Percentiles rank a stretch among this genome's conserved stretches.
Evolutionary conservation across 2,797 vertebrate species (phyloP).

Genomic region (Scyliorhinus canicula): DNA sequence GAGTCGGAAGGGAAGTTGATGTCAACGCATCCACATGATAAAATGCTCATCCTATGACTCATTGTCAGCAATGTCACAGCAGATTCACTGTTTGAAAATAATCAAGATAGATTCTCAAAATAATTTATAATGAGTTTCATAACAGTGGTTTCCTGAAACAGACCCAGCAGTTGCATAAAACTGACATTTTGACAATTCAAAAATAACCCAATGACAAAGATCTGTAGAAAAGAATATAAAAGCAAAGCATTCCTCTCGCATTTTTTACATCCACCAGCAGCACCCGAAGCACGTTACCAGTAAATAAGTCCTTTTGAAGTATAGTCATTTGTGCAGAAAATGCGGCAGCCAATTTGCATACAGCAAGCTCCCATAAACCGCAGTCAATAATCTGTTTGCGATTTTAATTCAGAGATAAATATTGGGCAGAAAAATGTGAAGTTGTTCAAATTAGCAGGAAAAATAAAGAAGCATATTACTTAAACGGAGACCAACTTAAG

Average conservation of each 20-base stretch:
- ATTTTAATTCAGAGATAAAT: background rate
- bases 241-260: background rate
- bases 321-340: too few relatives aligned
- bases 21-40: background rate
- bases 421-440: background rate
- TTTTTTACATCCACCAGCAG: too few relatives aligned
- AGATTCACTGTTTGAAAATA: background rate
- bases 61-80: background rate
- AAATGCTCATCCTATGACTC: background rate
- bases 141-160: background rate
- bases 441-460: background rate
- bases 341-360: too few relatives aligned
- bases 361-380: too few relatives aligned
- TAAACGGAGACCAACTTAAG: too few relatives aligned
- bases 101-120: background rate
- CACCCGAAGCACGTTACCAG: too few relatives aligned
- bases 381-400: background rate
- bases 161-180: background rate
- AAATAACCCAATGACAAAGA: background rate
- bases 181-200: background rate
- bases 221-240: background rate
- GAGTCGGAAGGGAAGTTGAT: background rate
- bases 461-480: too few relatives aligned
- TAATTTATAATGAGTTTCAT: background rate
- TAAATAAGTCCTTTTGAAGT: too few relatives aligned